Percentiles rank a stretch among this genome's conserved stretches.
These are phyloP conservation scores for Albula glossodonta DNA, from an alignment of 2,113 vertebrate species.

Conservation along the genomic window DNA sequence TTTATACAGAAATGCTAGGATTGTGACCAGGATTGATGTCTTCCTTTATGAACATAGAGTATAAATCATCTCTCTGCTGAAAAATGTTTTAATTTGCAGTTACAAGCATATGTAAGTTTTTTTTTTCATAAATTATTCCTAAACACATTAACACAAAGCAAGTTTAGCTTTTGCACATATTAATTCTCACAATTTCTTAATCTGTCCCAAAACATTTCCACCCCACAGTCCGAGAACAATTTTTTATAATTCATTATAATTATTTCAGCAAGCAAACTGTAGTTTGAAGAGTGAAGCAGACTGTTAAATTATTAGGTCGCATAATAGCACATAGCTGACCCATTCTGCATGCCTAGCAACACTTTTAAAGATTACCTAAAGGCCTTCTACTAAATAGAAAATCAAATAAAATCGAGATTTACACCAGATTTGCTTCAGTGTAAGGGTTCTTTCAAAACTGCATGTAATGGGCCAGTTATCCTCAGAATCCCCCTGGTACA, in stretches of 20 bases:
- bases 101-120: too few relatives aligned
- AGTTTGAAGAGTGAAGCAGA: too few relatives aligned
- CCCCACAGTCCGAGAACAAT: neutral
- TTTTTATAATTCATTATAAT: neutral
- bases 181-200: neutral
- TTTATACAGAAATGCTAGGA: too few relatives aligned
- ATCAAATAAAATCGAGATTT: neutral
- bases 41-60: too few relatives aligned
- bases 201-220: neutral
- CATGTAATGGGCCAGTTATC: slow-evolving; percentile 8
- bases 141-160: too few relatives aligned
- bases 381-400: neutral
- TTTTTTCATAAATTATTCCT: too few relatives aligned
- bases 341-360: neutral
- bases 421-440: neutral
- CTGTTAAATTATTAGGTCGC: too few relatives aligned
- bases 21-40: too few relatives aligned
- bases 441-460: neutral
- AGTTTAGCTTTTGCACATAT: too few relatives aligned
- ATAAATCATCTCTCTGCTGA: too few relatives aligned
- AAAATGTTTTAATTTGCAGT: too few relatives aligned
- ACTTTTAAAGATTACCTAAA: neutral
- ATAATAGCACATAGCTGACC: too few relatives aligned
- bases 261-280: neutral
- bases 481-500: neutral